phyloP scores from a whole-genome alignment of 2,888 invertebrate species.

The Dryomyza anilis region DNA sequence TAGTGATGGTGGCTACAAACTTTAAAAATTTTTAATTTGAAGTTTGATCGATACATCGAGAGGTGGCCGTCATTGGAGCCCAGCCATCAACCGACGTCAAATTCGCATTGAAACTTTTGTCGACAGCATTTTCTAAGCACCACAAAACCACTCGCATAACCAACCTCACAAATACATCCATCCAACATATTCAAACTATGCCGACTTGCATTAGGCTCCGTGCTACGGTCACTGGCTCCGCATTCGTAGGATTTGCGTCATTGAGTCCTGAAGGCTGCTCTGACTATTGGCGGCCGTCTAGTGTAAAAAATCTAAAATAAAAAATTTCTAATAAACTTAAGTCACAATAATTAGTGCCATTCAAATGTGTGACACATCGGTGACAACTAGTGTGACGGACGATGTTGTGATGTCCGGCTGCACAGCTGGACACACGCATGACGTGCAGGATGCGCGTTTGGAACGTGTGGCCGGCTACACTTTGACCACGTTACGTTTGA shows the following conservation, averaged over 20 bases:
- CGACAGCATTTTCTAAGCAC: conserved; percentile 12
- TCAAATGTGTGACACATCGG: background rate
- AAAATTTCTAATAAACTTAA: background rate
- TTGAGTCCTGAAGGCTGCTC: no score
- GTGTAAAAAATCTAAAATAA: no score
- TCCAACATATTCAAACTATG: background rate
- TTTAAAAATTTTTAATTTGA: conserved; percentile 50
- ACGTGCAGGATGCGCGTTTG: conserved; percentile 65
- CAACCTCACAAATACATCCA: background rate
- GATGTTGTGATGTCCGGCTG: background rate
- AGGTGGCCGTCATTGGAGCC: conserved; percentile 29
- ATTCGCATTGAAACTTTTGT: no score
- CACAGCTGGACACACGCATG: no score
- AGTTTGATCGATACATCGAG: conserved; percentile 59
- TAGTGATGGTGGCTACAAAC: no score
- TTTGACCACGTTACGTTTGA: conserved; percentile 75
- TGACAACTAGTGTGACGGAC: background rate
- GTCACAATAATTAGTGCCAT: background rate
- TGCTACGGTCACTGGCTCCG: background rate
- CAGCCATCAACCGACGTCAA: no score
- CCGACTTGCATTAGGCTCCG: background rate
- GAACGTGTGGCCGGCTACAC: conserved; percentile 81
- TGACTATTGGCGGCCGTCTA: no score
- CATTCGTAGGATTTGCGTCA: background rate
- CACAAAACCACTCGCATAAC: background rate